Conservation (phyloP, 2,797 vertebrate species). For the Typhlichthys eigenmanni region DNA sequence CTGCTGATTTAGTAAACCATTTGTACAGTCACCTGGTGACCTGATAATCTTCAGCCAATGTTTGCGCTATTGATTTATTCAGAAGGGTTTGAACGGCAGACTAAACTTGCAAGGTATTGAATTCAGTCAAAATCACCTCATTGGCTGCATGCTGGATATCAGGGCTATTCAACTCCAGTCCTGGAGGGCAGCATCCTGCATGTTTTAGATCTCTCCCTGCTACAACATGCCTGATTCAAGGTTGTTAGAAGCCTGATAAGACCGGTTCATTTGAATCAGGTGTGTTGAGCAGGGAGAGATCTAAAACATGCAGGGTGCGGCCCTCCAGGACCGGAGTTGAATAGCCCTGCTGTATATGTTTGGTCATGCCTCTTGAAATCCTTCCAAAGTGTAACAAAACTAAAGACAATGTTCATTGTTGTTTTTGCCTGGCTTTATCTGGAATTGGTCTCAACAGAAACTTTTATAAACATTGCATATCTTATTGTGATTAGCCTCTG, state of each 20-base stretch:
- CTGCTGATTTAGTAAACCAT: slow-evolving; percentile 1
- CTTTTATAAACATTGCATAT: background rate
- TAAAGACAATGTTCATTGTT: background rate
- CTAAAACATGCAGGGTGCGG: too few species aligned
- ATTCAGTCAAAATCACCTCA: slow-evolving; percentile 10
- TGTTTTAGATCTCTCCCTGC: too few species aligned
- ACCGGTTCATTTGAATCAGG: too few species aligned
- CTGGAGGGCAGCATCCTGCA: too few species aligned
- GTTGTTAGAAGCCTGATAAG: too few species aligned
- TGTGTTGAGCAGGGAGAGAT: too few species aligned
- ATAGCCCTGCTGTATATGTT: background rate
- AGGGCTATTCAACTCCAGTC: too few species aligned
- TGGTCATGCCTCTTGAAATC: background rate
- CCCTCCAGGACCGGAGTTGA: too few species aligned
- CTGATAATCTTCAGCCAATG: slow-evolving; percentile 36
- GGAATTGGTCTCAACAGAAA: background rate
- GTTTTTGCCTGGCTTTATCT: background rate
- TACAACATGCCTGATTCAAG: too few species aligned
- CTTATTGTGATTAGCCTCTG: background rate
- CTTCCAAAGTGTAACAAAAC: background rate
- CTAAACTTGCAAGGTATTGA: slow-evolving; percentile 19
- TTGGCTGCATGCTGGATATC: background rate
- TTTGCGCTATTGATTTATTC: slow-evolving; percentile 37
- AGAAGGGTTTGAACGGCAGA: slow-evolving; percentile 13
- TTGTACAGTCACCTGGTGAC: slow-evolving; percentile 17